These are phyloP conservation scores for Ceratitis capitata DNA, from an alignment of 1,140 invertebrate genomes.

Conservation along the genomic window DNA sequence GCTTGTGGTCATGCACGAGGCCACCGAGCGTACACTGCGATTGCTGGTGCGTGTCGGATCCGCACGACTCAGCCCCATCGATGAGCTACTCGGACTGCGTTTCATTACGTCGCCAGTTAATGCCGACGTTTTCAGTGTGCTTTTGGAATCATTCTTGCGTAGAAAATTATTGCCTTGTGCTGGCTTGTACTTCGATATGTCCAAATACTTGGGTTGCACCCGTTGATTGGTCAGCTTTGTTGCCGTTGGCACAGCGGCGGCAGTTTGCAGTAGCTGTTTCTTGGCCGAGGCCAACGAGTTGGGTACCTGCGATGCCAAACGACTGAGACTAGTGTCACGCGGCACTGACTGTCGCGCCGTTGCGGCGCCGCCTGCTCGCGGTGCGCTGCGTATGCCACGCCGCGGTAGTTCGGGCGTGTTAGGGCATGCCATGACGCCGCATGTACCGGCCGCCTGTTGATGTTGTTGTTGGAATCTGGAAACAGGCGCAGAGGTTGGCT, in stretches of 20 bases:
- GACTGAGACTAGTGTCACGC: slow-evolving; percentile 61
- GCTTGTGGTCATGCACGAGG: slow-evolving; percentile 56
- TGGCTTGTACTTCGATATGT: slow-evolving; percentile 71
- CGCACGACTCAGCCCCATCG: slow-evolving; percentile 55
- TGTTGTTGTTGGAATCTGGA: slow-evolving; percentile 30
- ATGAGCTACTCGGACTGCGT: slow-evolving; percentile 61
- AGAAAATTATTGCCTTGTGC: slow-evolving; percentile 68
- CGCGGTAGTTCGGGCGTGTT: slow-evolving; percentile 68
- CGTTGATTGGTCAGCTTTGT: slow-evolving; percentile 55
- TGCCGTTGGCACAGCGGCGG: slow-evolving; percentile 51
- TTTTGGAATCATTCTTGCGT: slow-evolving; percentile 69
- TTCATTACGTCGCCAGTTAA: slow-evolving; percentile 55
- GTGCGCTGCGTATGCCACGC: slow-evolving; percentile 56
- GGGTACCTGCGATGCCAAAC: slow-evolving; percentile 60
- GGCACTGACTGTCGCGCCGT: slow-evolving; percentile 61
- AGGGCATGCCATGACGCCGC: slow-evolving; percentile 65
- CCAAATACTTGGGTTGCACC: slow-evolving; percentile 67
- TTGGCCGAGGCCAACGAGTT: slow-evolving; percentile 62
- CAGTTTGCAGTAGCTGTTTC: slow-evolving; percentile 62
- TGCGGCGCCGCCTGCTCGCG: slow-evolving; percentile 43
- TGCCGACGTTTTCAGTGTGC: slow-evolving; percentile 64
- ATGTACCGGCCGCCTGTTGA: slow-evolving; percentile 48
- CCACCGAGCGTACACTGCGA: slow-evolving; percentile 56
- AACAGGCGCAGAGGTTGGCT: slow-evolving; percentile 57
- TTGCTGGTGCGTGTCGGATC: slow-evolving; percentile 59